Base-by-base conservation (phyloP, 2,888 invertebrate species). In the Nomada ferruginata region DNA sequence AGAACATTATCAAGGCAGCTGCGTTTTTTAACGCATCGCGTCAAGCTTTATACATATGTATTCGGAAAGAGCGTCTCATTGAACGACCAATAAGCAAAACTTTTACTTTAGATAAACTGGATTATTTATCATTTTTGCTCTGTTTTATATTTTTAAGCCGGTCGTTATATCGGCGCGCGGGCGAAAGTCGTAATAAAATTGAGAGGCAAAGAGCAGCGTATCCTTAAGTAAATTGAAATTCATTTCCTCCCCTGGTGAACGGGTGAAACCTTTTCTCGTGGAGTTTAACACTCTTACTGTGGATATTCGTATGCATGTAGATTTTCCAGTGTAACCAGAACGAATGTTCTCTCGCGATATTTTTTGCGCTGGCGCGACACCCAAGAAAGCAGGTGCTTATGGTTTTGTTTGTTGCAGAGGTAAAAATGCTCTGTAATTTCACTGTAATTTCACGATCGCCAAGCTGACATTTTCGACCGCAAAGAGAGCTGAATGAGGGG, bases 181-280 rank as follows among this genome's bases (percentile, higher is more conserved):
- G 42, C 57, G 26, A 50, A 29, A 20, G 23, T 9, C 7, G 61
- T 47, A 23, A 44, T 63, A 69, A 72, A 66, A 52, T 63, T 42
- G 18, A 59, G 68, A 50, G 64, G 29, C 26, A 26, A n/a, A n/a
- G n/a, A 50, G 44, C 47, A 26, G n/a, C n/a, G 52, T 52, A 20
- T 53, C 60, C 23, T 75, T 66, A 60, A 76, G 64, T 59, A 76
- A 82, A 82, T 82, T 81, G 64, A 76, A 68, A 82, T 82, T 63
- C 66, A 81, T 55, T 74, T 76, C 57, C 73, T 74, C 61, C 36
- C 57, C 50, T 57, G 29, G 7, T 47, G 20, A 3, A 23, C 11
- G 15, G 18, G 26, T 42, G n/a, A 75, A 57, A 53, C 47, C 63
- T 13, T 42, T 10, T 59, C 1, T 11, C 13, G 20, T 13, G 44